These are phyloP conservation scores for Oreohelix idahoensis DNA, from an alignment of 1,140 invertebrate genomes.

Conservation along the genomic window DNA sequence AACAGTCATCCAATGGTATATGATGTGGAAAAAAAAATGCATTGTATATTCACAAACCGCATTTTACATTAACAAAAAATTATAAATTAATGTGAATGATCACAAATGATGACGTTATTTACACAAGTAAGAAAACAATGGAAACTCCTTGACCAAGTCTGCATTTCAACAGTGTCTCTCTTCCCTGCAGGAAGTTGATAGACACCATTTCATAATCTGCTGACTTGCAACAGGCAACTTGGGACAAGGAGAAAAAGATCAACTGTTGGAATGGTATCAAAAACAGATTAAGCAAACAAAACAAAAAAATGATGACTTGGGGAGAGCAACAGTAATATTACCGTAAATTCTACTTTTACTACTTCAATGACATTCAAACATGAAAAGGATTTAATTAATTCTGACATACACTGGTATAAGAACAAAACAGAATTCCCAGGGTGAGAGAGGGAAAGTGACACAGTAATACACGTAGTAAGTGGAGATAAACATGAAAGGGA, in stretches of 20 bases:
- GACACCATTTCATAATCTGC: constrained; percentile 14
- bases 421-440: no score
- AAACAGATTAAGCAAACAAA: no score
- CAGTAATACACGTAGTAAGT: no score
- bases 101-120: background rate
- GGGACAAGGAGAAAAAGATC: background rate
- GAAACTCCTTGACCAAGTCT: constrained; percentile 3
- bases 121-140: background rate
- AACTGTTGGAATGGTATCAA: background rate
- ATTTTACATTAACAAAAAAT: background rate
- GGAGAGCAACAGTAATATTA: no score
- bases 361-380: no score
- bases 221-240: constrained; percentile 19
- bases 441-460: no score
- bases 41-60: background rate
- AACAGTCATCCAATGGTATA: background rate
- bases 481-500: no score
- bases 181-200: constrained; percentile 4
- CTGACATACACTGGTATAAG: no score
- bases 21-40: background rate
- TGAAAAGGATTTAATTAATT: no score
- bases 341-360: no score
- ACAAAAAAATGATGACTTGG: no score
- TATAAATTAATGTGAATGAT: background rate
- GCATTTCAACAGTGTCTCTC: background rate